Base-by-base conservation (phyloP, 1,140 invertebrate species). In the Xylocopa sonorina region DNA sequence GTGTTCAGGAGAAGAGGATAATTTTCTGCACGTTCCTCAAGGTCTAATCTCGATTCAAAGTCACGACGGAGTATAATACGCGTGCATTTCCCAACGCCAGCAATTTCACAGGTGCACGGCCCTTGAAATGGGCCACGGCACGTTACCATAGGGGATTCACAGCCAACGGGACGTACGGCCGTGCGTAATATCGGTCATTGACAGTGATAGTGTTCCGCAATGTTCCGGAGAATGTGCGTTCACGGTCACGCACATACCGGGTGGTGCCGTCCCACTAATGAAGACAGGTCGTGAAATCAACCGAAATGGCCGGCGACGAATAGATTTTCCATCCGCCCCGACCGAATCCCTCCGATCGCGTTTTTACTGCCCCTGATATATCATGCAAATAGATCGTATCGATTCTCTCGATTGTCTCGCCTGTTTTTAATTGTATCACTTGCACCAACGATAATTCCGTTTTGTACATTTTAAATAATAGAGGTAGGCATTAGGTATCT, bases 151-250 rank as follows among this genome's bases (percentile, higher is more conserved):
- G 83, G 81, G 85, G 83, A 88, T 84, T 77, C 85, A 74, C 76
- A 88, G 75, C 80, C 74, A 82, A 81, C 80, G 64, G 82, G 60
- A 82, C 74, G 77, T 77, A 86, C 82, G 78, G 78, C 71, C 81
- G 76, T 87, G 85, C 85, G 88, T 90, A 87, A 89, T 90, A 91
- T 90, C 85, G 89, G 89, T 88, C 89, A 90, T 91, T 90, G 90
- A 90, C 88, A 88, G 87, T 77, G 87, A 90, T 86, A 88, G 82
- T 85, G 85, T 86, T 83, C 78, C 85, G 75, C 78, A 87, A 84
- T 79, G 82, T 85, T 86, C 82, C 84, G 72, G 82, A 87, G 85
- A 87, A 89, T 90, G 81, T 87, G 83, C 85, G 66, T 89, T 89
- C 89, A 90, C 77, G 89, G 87, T 84, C 85, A 85, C 75, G 77